phyloP scores from a whole-genome alignment of 2,888 invertebrate species.

The Lasiommata megera region DNA sequence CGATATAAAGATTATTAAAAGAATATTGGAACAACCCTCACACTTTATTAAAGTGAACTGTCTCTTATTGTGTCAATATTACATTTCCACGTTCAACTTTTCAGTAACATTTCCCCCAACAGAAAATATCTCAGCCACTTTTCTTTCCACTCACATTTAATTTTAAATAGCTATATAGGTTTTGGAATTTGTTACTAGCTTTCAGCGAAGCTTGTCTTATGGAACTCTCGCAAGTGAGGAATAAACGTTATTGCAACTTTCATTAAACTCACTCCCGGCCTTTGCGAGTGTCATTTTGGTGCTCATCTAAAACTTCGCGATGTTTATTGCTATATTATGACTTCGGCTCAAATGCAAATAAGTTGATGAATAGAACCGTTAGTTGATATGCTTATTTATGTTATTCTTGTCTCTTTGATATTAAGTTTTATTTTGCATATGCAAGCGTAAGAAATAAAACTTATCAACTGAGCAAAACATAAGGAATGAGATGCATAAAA shows the following conservation, averaged over 20 bases:
- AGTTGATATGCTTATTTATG: no score
- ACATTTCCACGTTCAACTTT: conserved; percentile 26
- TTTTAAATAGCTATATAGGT: conserved; percentile 44
- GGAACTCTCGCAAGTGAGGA: conserved; percentile 27
- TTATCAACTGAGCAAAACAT: no score
- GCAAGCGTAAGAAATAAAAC: no score
- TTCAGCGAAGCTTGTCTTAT: conserved; percentile 48
- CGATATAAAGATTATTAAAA: background rate
- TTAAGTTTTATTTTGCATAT: no score
- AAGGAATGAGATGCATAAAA: no score
- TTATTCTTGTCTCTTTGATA: no score
- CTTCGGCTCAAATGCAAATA: no score
- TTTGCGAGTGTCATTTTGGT: conserved; percentile 20
- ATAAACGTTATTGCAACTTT: conserved; percentile 33
- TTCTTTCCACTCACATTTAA: conserved; percentile 38
- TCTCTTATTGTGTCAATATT: conserved; percentile 26
- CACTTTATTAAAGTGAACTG: conserved; percentile 1
- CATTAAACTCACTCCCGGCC: conserved; percentile 26
- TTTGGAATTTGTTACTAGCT: conserved; percentile 46
- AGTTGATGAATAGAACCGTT: no score
- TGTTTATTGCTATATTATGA: no score
- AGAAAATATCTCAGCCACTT: conserved; percentile 33
- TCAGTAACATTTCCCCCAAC: conserved; percentile 19
- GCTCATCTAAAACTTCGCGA: conserved; percentile 19
- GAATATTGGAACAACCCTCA: background rate